These are phyloP conservation scores for Aramus guarauna DNA, from an alignment of 2,113 vertebrate genomes.

Conservation along the genomic window DNA sequence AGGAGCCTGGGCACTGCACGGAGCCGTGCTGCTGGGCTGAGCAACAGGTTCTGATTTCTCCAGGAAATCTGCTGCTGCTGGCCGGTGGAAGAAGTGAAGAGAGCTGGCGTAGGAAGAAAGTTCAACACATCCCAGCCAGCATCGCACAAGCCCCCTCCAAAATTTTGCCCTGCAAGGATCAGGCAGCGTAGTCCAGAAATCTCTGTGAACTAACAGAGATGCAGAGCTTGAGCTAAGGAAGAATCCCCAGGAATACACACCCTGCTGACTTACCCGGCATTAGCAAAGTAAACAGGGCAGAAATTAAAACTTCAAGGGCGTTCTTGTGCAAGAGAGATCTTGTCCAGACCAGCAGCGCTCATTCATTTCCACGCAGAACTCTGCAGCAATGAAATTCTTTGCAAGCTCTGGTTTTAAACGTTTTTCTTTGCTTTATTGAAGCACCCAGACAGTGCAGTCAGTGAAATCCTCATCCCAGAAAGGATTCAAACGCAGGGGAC, in stretches of 20 bases:
- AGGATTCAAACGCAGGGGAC: not conserved
- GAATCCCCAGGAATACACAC: not conserved
- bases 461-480: not conserved
- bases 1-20: not conserved
- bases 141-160: accelerated
- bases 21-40: not conserved
- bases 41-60: accelerated
- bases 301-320: not conserved
- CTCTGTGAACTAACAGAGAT: not conserved
- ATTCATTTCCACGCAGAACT: not conserved
- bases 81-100: not conserved
- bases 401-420: not conserved
- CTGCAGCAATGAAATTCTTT: not conserved
- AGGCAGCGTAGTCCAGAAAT: not conserved
- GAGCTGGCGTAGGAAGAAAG: not conserved
- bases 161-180: not conserved
- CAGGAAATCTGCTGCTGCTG: not conserved
- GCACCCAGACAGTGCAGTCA: not conserved
- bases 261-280: not conserved
- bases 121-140: not conserved
- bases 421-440: not conserved
- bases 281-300: not conserved
- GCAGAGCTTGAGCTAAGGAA: not conserved
- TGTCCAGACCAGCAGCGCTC: not conserved
- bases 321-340: not conserved